Conservation (phyloP, 1,140 invertebrate genomes). For the Ephestia elutella region DNA sequence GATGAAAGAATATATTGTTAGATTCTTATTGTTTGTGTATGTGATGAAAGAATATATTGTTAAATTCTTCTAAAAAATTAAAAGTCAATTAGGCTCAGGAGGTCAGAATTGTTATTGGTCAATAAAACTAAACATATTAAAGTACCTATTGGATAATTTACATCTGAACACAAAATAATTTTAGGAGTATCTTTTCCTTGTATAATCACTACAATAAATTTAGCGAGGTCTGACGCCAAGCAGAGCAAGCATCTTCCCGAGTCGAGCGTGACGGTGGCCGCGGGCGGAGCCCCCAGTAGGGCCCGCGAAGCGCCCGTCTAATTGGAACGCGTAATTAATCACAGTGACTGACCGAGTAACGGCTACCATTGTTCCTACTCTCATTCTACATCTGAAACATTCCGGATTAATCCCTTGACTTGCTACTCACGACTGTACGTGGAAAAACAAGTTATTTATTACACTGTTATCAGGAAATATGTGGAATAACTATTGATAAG, state of each 20-base stretch:
- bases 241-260: neutral
- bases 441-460: conserved; percentile 1
- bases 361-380: neutral
- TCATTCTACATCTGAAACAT: neutral
- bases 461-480: neutral
- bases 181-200: too few relatives aligned
- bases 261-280: conserved; percentile 1
- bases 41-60: too few relatives aligned
- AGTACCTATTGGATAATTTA: too few relatives aligned
- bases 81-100: too few relatives aligned
- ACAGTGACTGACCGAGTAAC: conserved; percentile 8
- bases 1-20: too few relatives aligned
- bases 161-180: too few relatives aligned
- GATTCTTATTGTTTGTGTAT: too few relatives aligned
- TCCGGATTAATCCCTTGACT: neutral
- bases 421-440: neutral
- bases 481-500: conserved; percentile 1
- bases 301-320: conserved; percentile 3
- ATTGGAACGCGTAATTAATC: conserved; percentile 8
- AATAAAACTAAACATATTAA: too few relatives aligned
- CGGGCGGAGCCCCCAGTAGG: neutral
- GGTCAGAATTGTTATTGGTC: too few relatives aligned
- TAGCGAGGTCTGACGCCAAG: neutral
- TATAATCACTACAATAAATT: neutral
- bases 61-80: too few relatives aligned